Conservation (phyloP, 92 coral and sea anemone genomes). For the Heliopora coerulea region DNA sequence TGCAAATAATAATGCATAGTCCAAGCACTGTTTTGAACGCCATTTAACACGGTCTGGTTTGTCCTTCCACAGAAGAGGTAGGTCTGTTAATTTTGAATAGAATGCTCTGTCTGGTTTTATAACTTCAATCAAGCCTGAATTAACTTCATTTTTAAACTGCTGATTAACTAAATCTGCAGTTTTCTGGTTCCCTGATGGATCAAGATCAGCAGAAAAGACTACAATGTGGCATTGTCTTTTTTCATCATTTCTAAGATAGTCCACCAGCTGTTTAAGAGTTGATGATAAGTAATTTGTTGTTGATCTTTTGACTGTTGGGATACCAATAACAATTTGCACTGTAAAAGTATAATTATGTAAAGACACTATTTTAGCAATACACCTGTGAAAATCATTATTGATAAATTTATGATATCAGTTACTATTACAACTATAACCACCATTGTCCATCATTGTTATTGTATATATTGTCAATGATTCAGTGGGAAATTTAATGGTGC, state of each 20-base stretch:
- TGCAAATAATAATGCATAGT: conserved; percentile 63
- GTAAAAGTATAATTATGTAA: no score
- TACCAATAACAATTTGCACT: conserved; percentile 71
- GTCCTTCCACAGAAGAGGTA: conserved; percentile 66
- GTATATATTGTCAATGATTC: no score
- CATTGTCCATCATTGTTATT: no score
- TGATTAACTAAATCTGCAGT: conserved; percentile 35
- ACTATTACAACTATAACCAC: no score
- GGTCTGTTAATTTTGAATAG: conserved; percentile 50
- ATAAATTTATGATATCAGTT: no score
- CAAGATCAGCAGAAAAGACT: conserved; percentile 61
- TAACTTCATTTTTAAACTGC: conserved; percentile 47
- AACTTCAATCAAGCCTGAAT: conserved; percentile 58
- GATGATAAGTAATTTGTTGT: conserved; percentile 48
- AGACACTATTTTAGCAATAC: neutral
- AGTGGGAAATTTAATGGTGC: no score
- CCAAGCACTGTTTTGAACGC: conserved; percentile 76
- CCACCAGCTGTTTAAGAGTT: conserved; percentile 57
- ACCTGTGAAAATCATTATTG: conserved; percentile 1
- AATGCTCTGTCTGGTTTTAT: conserved; percentile 41
- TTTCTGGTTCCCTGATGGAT: conserved; percentile 10
- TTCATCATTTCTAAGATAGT: conserved; percentile 54
- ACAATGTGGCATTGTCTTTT: conserved; percentile 54
- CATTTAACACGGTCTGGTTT: conserved; percentile 59
- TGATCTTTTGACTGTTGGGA: conserved; percentile 57